phyloP scores from a whole-genome alignment of 2,797 vertebrate genomes.

The Cynodonichthys magdalenae region DNA sequence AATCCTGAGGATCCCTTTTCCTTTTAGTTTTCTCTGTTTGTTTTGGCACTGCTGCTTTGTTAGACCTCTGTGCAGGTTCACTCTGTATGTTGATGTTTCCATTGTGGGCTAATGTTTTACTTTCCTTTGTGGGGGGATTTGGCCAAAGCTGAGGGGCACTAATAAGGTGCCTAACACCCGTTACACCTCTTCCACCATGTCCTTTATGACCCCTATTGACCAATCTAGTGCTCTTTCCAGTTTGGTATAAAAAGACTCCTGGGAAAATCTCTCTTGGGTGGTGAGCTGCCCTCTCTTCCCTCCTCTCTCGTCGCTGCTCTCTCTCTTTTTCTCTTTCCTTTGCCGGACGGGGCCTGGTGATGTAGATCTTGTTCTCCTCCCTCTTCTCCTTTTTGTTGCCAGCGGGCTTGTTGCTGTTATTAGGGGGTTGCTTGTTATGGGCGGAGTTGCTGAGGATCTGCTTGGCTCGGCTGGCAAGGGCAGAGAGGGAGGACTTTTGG shows the following conservation, averaged over 20 bases:
- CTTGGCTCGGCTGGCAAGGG: conserved; percentile 81
- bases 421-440: conserved; percentile 52
- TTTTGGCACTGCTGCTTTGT: conserved; percentile 54
- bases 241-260: conserved; percentile 87
- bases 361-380: conserved; percentile 88
- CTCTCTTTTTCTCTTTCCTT: conserved; percentile 71
- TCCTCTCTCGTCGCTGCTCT: conserved; percentile 73
- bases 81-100: conserved; percentile 69
- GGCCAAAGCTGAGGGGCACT: conserved; percentile 73
- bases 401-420: conserved; percentile 35
- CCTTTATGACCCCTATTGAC: conserved; percentile 77
- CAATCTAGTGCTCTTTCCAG: conserved; percentile 80
- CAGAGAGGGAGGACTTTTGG: conserved; percentile 79
- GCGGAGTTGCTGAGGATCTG: conserved; percentile 78
- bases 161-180: conserved; percentile 60
- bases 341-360: conserved; percentile 85
- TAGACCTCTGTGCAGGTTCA: conserved; percentile 50
- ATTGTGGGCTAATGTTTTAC: conserved; percentile 63
- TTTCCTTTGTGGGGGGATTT: conserved; percentile 67
- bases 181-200: conserved; percentile 48
- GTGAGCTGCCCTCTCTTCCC: conserved; percentile 65
- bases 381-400: conserved; percentile 76
- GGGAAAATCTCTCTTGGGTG: conserved; percentile 86
- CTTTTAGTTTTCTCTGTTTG: conserved; percentile 48
- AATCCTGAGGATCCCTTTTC: conserved; percentile 35